These are phyloP conservation scores for Halcyon malimbica DNA, from an alignment of 2,113 vertebrate genomes.

Conservation along the genomic window DNA sequence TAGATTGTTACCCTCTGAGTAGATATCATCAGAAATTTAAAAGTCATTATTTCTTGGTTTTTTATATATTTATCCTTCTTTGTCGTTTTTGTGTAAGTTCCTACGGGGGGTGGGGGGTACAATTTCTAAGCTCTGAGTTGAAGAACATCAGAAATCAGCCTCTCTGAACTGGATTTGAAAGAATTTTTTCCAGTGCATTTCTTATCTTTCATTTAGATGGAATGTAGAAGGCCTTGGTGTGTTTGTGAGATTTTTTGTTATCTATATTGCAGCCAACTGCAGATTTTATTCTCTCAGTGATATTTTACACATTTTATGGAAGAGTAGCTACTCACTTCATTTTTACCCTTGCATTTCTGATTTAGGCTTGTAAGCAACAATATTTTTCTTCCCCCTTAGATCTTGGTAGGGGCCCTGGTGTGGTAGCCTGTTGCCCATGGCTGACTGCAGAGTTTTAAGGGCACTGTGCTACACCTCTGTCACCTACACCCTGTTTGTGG, in stretches of 20 bases:
- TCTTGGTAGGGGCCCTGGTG: background rate
- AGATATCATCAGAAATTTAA: constrained; percentile 69
- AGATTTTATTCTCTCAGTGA: background rate
- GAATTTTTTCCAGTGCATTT: background rate
- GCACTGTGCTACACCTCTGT: background rate
- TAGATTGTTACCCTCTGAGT: constrained; percentile 63
- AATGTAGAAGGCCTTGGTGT: background rate
- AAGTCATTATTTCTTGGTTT: constrained; percentile 65
- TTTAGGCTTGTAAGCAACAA: background rate
- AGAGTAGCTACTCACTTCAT: background rate
- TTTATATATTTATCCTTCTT: constrained; percentile 64
- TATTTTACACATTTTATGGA: background rate
- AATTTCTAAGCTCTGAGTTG: background rate
- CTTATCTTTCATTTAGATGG: background rate
- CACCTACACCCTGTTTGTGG: background rate
- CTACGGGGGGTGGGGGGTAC: background rate
- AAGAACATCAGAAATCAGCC: constrained; percentile 35
- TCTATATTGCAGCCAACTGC: background rate
- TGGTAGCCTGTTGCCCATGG: background rate
- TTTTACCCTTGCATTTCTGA: background rate
- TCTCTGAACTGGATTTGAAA: constrained; percentile 30
- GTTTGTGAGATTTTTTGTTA: background rate
- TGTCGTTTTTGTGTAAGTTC: constrained; percentile 44
- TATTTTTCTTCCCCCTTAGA: background rate
- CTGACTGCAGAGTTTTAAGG: background rate